Base-by-base conservation (phyloP, 2,888 invertebrate species). In the Aphelenchoides bicaudatus region DNA sequence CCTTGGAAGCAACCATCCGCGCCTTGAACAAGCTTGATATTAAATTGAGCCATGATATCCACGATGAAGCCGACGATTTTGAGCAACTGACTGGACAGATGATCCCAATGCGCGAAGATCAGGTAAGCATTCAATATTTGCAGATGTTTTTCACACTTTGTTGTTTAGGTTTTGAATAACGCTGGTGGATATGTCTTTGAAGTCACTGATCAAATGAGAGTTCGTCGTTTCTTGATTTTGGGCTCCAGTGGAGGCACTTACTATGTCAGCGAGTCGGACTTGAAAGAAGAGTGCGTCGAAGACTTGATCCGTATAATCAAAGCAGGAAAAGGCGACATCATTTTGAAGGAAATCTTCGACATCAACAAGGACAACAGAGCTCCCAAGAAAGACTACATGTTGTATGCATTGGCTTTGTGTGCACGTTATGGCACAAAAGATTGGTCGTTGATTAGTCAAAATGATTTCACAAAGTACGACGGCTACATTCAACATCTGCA, bases 371-470 rank as follows among this genome's bases (percentile, higher is more conserved):
- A 73, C 5, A 80, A 80, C 2, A 66, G 80, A n/a, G 75, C 80
- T 38, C 83, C 77, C 21, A 64, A 64, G 27, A 70, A 71, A 60
- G 66, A 62, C 28, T 60, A 86, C 10, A 80, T 86, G n/a, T 82
- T 86, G 46, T 86, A 85, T 80, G 85, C 86, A 13, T 78, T 87
- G 48, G 85, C 86, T 1, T 82, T 86, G 71, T 86, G 86, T 72
- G 81, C 85, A 1, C 80, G 84, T 28, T 51, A 29, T 10, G 37
- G 54, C 16, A 37, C 51, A 39, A 52, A 59, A 28, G 64, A 60
- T 16, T 39, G 60, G 25, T 25, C 29, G 13, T n/a, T 27, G 19
- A 39, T 29, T 6, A 10, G n/a, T 30, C 34, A 58, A 19, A 62
- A 57, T 39, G 31, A 21, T 8, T 34, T 38, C 5, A 49, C 79